Evolutionary conservation across 2,113 vertebrate genomes (phyloP), one percentile per base, ranked within the genome.

Genomic region (Electrona antarctica): DNA sequence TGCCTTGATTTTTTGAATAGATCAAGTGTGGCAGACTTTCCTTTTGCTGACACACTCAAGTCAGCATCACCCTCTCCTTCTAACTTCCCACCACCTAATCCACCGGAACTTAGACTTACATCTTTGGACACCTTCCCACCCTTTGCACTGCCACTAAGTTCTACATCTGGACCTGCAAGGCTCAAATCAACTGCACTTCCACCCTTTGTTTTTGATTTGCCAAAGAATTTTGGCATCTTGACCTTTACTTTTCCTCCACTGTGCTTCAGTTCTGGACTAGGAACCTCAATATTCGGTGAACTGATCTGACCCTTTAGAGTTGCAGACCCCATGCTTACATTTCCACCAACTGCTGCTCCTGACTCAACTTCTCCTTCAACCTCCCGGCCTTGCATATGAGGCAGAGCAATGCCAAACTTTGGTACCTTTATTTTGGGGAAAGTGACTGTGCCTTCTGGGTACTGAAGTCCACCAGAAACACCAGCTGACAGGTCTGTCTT

Each of bases 161-260:
- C 89, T 73, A 7, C 33, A 8, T 76, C 95, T 0, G 93, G 84
- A 0, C 92, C 95, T 0, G 79, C 78, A 0, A 90, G 71, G 50
- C 60, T 87, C 63, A 85, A 0, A 0, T 91, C 82, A 68, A 82
- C 76, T 82, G 80, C 84, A 81, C 91, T 93, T 48, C 91, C 57
- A 0, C 92, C 89, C 33, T 98, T 97, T 8, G 87, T 90, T 66
- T 97, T 98, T 8, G 90, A 84, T 83, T 97, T 98, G 48, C 93
- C 93, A 87, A 98, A 98, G 5, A 98, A 91, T 64, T 94, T 97
- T 54, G 96, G 95, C 92, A 97, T 94, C 80, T 98, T 99, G 33
- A 96, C 88, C 64, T 95, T 98, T 59, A 94, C 79, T 79, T 94
- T 98, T 57, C 94, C 82, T 76, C 92, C 90, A 71, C 80, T 95